Evolutionary conservation across 2,113 vertebrate genomes (phyloP).

Genomic region (Typhlomys cinereus): DNA sequence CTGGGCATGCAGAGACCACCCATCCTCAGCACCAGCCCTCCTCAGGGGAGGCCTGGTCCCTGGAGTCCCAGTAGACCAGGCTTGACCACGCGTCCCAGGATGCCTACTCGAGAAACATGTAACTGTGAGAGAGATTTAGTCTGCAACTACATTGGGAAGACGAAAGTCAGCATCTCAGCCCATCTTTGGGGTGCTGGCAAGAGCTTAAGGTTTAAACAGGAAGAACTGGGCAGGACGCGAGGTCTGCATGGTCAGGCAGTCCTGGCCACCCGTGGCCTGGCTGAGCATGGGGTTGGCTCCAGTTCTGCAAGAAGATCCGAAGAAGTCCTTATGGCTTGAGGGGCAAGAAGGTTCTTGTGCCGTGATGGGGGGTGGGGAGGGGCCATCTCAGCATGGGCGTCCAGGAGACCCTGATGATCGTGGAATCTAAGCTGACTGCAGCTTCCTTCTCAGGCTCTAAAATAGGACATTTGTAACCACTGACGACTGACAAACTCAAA

Average conservation of each 20-base stretch:
- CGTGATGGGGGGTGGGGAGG: not conserved
- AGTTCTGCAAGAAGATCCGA: not conserved
- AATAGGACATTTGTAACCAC: not conserved
- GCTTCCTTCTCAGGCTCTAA: not conserved
- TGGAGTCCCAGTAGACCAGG: not conserved
- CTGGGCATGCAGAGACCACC: rapidly evolving
- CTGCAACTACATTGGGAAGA: not conserved
- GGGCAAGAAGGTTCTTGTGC: not conserved
- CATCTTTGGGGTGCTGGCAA: not conserved
- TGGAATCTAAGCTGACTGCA: not conserved
- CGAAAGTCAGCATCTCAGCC: not conserved
- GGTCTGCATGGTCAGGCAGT: not conserved
- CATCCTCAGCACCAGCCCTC: rapidly evolving
- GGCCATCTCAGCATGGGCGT: not conserved
- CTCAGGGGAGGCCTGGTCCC: no score
- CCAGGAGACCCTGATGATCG: not conserved
- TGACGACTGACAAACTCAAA: no score
- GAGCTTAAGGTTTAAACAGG: not conserved
- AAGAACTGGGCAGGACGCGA: not conserved
- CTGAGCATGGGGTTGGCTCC: not conserved
- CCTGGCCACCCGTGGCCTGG: not conserved
- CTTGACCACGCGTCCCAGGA: not conserved
- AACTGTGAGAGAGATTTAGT: not conserved
- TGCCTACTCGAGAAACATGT: not conserved
- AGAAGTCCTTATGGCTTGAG: not conserved